These are phyloP conservation scores for Agrilus planipennis DNA, from an alignment of 1,140 invertebrate genomes.

Conservation along the genomic window DNA sequence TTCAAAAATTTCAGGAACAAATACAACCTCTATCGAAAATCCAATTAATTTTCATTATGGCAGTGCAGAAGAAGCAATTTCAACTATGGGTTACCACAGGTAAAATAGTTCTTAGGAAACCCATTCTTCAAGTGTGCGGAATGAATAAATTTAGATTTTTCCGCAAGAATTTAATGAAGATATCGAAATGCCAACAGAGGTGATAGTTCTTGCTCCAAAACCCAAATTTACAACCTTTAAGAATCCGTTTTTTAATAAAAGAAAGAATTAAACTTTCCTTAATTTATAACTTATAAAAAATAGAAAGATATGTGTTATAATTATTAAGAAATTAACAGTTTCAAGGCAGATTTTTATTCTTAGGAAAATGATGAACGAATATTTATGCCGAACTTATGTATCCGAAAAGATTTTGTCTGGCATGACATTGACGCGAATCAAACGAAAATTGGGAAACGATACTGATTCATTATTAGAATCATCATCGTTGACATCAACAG, in stretches of 20 bases:
- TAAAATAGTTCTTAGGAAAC: conserved; percentile 26
- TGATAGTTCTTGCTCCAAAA: no score
- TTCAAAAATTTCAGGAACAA: conserved; percentile 14
- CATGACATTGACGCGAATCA: conserved; percentile 37
- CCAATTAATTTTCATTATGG: conserved; percentile 30
- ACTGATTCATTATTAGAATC: conserved; percentile 4
- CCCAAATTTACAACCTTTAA: no score
- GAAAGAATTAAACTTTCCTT: not conserved
- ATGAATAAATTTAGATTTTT: conserved; percentile 5
- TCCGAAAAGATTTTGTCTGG: conserved; percentile 55
- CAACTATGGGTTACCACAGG: conserved; percentile 51
- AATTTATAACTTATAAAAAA: not conserved
- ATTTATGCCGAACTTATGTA: conserved; percentile 54
- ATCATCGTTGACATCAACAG: conserved; percentile 33
- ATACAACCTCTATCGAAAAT: conserved; percentile 4
- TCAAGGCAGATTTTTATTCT: conserved; percentile 12
- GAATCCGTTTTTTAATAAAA: no score
- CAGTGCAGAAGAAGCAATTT: conserved; percentile 42
- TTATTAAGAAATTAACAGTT: conserved; percentile 7
- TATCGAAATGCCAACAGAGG: no score
- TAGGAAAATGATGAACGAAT: conserved; percentile 61
- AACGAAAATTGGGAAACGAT: conserved; percentile 34
- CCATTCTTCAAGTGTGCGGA: conserved; percentile 1
- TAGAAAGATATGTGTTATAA: conserved; percentile 1
- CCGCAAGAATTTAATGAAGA: no score